Evolutionary conservation across 2,797 vertebrate species (phyloP), one percentile per base, ranked within the genome.

Genomic region (Acanthiza pusilla): DNA sequence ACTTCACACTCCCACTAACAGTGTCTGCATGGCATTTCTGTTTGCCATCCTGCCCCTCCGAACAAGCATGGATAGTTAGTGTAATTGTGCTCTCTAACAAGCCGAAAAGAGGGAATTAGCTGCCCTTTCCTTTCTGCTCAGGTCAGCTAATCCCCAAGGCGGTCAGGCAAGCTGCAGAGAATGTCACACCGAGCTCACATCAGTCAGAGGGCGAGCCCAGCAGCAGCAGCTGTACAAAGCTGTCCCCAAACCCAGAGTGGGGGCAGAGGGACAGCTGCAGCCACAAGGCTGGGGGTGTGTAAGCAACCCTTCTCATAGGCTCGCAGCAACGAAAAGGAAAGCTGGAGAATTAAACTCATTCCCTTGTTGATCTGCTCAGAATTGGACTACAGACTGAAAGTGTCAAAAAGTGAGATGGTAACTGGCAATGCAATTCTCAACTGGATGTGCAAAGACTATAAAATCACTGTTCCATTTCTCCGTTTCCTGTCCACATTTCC

Each of bases 71-170:
- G 58, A 43, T 20, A 71, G 85, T 40, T 55, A 54, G 72, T 58
- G 53, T 68, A 78, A 85, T 45, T 88, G 92, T 55, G 68, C 65
- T 91, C 75, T 36, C 78, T 55, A 91, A 66, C 72, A 80, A 89
- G 75, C 62, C 0, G 0, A 73, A 67, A 65, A 80, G 36, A 66
- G 40, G 43, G 75, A 95, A 84, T 94, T 74, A 78, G 47, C 65
- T 80, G 93, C 62, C 91, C 87, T 96, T 95, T 81, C 38, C 68
- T 89, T 93, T 85, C 72, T 77, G 72, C 68, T 96, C 89, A 72
- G 96, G 87, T 96, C 92, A 91, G 81, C 77, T 80, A 93, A 92
- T 94, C 79, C 71, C 82, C 67, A 13, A 48, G 74, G 85, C 38
- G 5, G 57, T 67, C 88, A 83, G 68, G 51, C 55, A 82, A 71